phyloP scores from a whole-genome alignment of 1,140 invertebrate genomes.

The Aradophagus sp. region DNA sequence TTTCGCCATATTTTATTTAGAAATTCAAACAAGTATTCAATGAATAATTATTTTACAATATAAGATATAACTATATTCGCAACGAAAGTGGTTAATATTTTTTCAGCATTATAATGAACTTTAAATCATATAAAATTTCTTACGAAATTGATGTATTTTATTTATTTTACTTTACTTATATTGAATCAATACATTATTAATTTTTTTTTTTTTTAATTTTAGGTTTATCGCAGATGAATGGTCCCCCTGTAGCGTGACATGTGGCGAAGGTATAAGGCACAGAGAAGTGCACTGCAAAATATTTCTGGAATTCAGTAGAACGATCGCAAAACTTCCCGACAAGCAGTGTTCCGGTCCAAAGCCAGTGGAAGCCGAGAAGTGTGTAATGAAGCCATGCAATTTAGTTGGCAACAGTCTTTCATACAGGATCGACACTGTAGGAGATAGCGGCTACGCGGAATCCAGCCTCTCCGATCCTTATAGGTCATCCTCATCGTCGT shows the following conservation, averaged over 20 bases:
- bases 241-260: conserved; percentile 91
- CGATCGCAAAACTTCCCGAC: conserved; percentile 89
- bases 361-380: conserved; percentile 85
- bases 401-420: conserved; percentile 66
- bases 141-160: too few relatives aligned
- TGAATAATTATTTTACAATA: too few relatives aligned
- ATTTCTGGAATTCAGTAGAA: conserved; percentile 91
- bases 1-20: too few relatives aligned
- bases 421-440: conserved; percentile 72
- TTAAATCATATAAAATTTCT: too few relatives aligned
- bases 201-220: too few relatives aligned
- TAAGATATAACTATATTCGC: too few relatives aligned
- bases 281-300: conserved; percentile 93
- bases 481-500: conserved; percentile 67
- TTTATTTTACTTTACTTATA: too few relatives aligned
- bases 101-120: too few relatives aligned
- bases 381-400: conserved; percentile 83
- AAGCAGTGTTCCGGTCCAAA: conserved; percentile 90
- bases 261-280: conserved; percentile 88
- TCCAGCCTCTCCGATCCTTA: conserved; percentile 79
- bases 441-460: conserved; percentile 74
- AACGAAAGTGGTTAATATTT: too few relatives aligned
- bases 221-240: conserved; percentile 87
- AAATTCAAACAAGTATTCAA: too few relatives aligned
- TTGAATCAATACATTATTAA: not conserved